Evolutionary conservation across 2,888 invertebrate genomes (phyloP).

Genomic region (Phrixothrix hirtus): DNA sequence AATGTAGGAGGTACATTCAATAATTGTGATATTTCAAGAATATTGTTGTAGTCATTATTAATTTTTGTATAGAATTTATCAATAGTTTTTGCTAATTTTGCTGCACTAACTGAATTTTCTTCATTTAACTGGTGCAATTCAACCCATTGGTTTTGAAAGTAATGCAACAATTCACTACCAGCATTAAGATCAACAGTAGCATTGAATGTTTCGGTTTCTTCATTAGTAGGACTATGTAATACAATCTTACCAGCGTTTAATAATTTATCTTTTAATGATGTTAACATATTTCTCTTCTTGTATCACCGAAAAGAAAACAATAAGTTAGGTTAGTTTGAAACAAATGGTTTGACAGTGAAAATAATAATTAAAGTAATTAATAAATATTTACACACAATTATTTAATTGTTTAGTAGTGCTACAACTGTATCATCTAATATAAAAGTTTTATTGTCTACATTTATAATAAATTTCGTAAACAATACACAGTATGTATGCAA

Average conservation of each 20-base stretch:
- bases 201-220: conserved; percentile 15
- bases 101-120: conserved; percentile 67
- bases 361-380: too few species aligned
- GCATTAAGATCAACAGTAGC: conserved; percentile 61
- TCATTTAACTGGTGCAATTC: conserved; percentile 71
- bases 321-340: too few species aligned
- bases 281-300: conserved; percentile 50
- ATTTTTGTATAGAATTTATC: conserved; percentile 49
- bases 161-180: conserved; percentile 69
- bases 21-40: conserved; percentile 45
- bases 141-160: conserved; percentile 74
- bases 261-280: conserved; percentile 59
- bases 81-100: conserved; percentile 59
- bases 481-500: too few species aligned
- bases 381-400: too few species aligned
- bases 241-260: conserved; percentile 48
- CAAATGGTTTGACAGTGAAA: too few species aligned
- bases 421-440: too few species aligned
- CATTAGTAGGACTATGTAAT: conserved; percentile 15
- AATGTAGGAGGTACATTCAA: conserved; percentile 50
- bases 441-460: too few species aligned
- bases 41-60: conserved; percentile 43
- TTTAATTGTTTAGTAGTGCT: too few species aligned
- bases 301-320: background rate
- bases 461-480: too few species aligned